Evolutionary conservation across 2,797 vertebrate genomes (phyloP).

Genomic region (Paratrypauchen microcephalus): DNA sequence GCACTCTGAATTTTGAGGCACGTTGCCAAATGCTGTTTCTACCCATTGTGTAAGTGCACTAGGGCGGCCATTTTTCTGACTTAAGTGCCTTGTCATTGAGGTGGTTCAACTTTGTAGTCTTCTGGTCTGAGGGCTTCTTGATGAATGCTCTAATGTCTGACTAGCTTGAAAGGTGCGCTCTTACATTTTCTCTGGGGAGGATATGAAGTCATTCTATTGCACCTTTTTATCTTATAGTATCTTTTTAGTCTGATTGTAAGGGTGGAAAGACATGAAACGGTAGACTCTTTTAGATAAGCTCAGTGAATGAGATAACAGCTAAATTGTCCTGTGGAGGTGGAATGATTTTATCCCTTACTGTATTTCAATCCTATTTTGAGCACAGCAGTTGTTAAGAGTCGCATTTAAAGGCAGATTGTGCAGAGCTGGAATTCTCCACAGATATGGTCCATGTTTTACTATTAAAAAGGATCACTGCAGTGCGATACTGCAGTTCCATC

Average conservation of each 20-base stretch:
- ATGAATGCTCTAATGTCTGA: constrained; percentile 9
- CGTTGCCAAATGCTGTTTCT: constrained; percentile 13
- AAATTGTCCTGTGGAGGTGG: constrained; percentile 30
- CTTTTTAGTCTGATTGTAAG: constrained; percentile 36
- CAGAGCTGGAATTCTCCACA: constrained; percentile 4
- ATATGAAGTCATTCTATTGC: constrained; percentile 15
- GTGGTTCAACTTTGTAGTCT: constrained; percentile 7
- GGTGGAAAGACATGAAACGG: constrained; percentile 15
- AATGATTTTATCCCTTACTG: constrained; percentile 16
- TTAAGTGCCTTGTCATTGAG: constrained; percentile 14
- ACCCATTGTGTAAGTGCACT: constrained; percentile 19
- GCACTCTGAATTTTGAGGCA: constrained; percentile 6
- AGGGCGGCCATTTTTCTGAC: constrained; percentile 17
- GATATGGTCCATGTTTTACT: constrained; percentile 2
- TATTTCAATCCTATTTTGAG: constrained; percentile 5
- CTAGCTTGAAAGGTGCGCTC: background rate
- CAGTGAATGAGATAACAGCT: constrained; percentile 32
- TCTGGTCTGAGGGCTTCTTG: constrained; percentile 16
- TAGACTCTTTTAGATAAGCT: constrained; percentile 26
- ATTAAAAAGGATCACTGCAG: background rate
- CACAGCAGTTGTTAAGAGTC: constrained; percentile 6
- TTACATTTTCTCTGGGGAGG: constrained; percentile 2
- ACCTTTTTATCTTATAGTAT: constrained; percentile 29
- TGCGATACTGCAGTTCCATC: background rate
- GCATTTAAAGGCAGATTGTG: constrained; percentile 5